Conservation (phyloP, 2,113 vertebrate species). For the Brachypteracias leptosomus region DNA sequence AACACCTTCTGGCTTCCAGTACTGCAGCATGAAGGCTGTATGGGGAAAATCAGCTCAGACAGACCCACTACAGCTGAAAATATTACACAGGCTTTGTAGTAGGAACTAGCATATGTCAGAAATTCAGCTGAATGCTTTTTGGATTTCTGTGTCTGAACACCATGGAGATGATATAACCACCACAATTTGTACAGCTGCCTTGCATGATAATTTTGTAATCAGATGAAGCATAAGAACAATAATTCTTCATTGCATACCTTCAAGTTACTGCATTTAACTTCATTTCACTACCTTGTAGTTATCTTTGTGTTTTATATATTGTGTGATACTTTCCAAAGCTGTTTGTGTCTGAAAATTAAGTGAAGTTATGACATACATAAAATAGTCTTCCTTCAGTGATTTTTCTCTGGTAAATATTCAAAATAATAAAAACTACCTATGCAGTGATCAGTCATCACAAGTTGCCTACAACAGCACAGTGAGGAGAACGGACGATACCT, state of each 20-base stretch:
- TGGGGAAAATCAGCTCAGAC: no score
- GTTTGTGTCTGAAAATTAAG: constrained; percentile 17
- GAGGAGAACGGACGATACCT: neutral
- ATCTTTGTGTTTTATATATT: constrained; percentile 28
- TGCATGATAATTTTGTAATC: constrained; percentile 12
- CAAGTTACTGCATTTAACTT: constrained; percentile 45
- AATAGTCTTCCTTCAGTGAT: constrained; percentile 2
- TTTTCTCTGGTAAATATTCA: neutral
- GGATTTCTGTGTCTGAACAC: neutral
- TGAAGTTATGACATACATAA: constrained; percentile 5
- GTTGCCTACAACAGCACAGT: neutral
- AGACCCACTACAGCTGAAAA: no score
- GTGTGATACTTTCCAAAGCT: neutral
- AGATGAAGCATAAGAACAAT: constrained; percentile 44
- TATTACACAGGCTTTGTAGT: neutral
- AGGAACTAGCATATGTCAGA: neutral
- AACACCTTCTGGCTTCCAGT: no score
- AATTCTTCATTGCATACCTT: neutral
- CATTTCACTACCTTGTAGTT: constrained; percentile 46
- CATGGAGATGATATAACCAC: neutral
- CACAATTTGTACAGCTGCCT: neutral
- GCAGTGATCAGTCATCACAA: neutral
- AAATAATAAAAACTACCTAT: neutral
- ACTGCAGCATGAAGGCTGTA: no score
- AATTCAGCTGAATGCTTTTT: neutral